These are phyloP conservation scores for Piscicola geometra DNA, from an alignment of 2,888 invertebrate species.

Conservation along the genomic window DNA sequence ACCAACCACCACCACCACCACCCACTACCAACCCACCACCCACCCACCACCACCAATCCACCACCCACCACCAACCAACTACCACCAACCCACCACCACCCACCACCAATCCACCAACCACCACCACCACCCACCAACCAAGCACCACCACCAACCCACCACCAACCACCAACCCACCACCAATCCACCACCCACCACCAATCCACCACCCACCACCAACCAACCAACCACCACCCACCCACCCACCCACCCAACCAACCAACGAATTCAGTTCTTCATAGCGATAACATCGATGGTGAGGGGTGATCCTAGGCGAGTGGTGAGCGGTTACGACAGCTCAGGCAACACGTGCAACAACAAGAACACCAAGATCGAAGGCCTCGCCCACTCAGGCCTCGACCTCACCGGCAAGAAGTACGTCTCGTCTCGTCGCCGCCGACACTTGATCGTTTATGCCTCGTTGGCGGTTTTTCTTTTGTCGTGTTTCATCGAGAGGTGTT, in stretches of 20 bases:
- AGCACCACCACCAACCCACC: background rate
- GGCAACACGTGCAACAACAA: slow-evolving; percentile 87
- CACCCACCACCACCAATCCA: too few relatives aligned
- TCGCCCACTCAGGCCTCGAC: slow-evolving; percentile 74
- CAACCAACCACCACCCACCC: too few relatives aligned
- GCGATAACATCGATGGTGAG: slow-evolving; percentile 77
- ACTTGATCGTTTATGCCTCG: background rate
- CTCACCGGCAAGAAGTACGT: slow-evolving; percentile 59
- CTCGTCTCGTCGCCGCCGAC: background rate
- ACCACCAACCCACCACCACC: too few relatives aligned
- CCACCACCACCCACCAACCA: background rate
- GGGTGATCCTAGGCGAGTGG: slow-evolving; percentile 66
- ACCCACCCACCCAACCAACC: background rate
- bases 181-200: too few relatives aligned
- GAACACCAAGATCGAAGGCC: slow-evolving; percentile 63
- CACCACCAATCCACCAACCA: too few relatives aligned
- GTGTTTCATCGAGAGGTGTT: too few relatives aligned
- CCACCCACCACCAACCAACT: too few relatives aligned
- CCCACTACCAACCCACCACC: too few relatives aligned
- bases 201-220: background rate
- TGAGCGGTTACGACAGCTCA: slow-evolving; percentile 88
- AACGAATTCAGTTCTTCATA: slow-evolving; percentile 51
- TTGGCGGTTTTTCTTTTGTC: background rate
- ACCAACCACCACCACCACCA: too few relatives aligned
- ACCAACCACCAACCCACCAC: background rate